Evolutionary conservation across 2,797 vertebrate genomes (phyloP), one percentile per base, ranked within the genome.

Genomic region (Cuniculus paca): DNA sequence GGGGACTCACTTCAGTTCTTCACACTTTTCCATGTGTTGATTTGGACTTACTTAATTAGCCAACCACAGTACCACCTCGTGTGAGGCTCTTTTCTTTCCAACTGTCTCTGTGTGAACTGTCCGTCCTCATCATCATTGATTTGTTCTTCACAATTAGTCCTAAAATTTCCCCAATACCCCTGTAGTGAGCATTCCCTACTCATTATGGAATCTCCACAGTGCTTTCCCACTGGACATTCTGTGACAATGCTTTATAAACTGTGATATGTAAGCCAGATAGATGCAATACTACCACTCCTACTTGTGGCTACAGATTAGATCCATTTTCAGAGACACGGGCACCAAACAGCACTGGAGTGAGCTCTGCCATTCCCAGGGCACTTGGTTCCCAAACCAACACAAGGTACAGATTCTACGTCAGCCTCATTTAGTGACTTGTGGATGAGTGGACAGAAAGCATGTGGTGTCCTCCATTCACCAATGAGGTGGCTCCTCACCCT

Each of bases 61-160:
- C 11, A 28, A 9, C 34, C 31, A 24, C 0, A 8, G 24, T 34
- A 17, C 42, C 63, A 6, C 39, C 31, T 94, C 28, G 3, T 13
- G 42, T 60, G 39, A 82, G 22, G 20, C 52, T 68, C 31, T 79
- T 86, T 91, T 90, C 75, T 82, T 70, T 78, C 93, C 50, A 68
- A 60, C 6, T 48, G 5, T 17, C 36, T 36, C 39, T n/a, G 9
- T 50, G 6, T 31, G 36, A 81, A 68, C 72, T 17, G 13, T 48
- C 72, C 42, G 60, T 52, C 48, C 42, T 19, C 31, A 34, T 45
- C 36, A 28, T 72, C 50, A 84, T 24, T 56, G 61, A 50, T 34
- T 50, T 74, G 19, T 8, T 52, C 77, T 82, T 85, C 28, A 54
- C 4, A n/a, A 0, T 28, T 1, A 6, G 88, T 72, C 16, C 6